Conservation (phyloP, 1,140 invertebrate genomes). For the Neodiprion virginianus region DNA sequence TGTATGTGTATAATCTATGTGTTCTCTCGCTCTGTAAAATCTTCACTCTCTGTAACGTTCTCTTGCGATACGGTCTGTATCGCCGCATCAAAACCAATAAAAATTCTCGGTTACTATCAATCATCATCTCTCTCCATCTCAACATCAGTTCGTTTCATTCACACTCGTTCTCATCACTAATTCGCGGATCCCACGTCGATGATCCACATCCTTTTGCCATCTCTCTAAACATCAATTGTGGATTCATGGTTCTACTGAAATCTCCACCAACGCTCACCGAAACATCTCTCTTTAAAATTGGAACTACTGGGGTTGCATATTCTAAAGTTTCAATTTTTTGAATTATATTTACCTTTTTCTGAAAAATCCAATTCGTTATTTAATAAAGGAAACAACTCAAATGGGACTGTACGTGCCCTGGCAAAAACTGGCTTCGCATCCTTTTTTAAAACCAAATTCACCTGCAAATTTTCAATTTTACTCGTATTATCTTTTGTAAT, state of each 20-base stretch:
- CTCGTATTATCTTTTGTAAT: conserved; percentile 25
- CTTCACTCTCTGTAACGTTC: too few species aligned
- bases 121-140: too few species aligned
- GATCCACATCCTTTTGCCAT: too few species aligned
- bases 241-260: conserved; percentile 52
- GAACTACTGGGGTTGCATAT: conserved; percentile 51
- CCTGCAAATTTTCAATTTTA: conserved; percentile 29
- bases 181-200: too few species aligned
- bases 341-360: conserved; percentile 21
- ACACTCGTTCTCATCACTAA: too few species aligned
- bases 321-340: conserved; percentile 22
- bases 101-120: too few species aligned
- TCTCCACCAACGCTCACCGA: conserved; percentile 55
- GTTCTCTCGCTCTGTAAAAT: too few species aligned
- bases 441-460: conserved; percentile 16
- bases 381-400: conserved; percentile 19
- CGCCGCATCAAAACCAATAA: too few species aligned
- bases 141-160: too few species aligned
- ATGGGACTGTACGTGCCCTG: conserved; percentile 31
- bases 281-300: conserved; percentile 57
- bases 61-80: too few species aligned
- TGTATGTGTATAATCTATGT: too few species aligned
- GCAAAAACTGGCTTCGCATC: conserved; percentile 41
- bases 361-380: conserved; percentile 25
- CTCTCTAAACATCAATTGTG: too few species aligned